Evolutionary conservation across 1,140 invertebrate genomes (phyloP).

Genomic region (Mycetomoellerius zeteki): DNA sequence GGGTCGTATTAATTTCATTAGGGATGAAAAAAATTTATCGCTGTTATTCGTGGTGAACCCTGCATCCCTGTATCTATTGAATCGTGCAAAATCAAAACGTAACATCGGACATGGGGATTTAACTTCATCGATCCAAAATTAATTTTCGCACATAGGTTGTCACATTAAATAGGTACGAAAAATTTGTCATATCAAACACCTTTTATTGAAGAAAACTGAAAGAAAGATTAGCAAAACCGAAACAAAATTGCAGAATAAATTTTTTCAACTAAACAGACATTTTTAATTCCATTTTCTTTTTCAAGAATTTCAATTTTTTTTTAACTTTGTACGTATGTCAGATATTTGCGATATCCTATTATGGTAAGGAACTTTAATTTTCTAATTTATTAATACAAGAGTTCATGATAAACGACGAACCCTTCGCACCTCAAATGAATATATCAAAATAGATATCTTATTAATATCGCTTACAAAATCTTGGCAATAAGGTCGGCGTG

Average conservation of each 20-base stretch:
- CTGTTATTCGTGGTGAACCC: constrained; percentile 52
- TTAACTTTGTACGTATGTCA: not conserved
- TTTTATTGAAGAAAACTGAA: not conserved
- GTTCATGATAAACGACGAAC: not conserved
- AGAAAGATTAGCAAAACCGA: not conserved
- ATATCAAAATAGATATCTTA: not conserved
- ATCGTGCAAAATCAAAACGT: not conserved
- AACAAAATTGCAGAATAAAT: not conserved
- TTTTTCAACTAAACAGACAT: not conserved
- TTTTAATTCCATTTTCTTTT: not conserved
- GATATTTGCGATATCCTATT: constrained; percentile 4
- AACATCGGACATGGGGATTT: not conserved
- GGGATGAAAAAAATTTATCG: constrained; percentile 70
- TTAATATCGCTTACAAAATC: constrained; percentile 71
- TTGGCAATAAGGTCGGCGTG: constrained; percentile 70
- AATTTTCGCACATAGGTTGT: not conserved
- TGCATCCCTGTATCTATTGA: constrained; percentile 62
- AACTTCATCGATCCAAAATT: constrained; percentile 1
- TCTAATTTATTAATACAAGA: not conserved
- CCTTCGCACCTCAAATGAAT: not conserved
- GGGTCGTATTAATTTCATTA: constrained; percentile 75
- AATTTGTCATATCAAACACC: not conserved
- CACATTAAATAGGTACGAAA: not conserved
- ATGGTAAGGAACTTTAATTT: not conserved
- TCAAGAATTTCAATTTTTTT: not conserved